Conservation (phyloP, 2,888 invertebrate genomes). For the Chironomus tentans region DNA sequence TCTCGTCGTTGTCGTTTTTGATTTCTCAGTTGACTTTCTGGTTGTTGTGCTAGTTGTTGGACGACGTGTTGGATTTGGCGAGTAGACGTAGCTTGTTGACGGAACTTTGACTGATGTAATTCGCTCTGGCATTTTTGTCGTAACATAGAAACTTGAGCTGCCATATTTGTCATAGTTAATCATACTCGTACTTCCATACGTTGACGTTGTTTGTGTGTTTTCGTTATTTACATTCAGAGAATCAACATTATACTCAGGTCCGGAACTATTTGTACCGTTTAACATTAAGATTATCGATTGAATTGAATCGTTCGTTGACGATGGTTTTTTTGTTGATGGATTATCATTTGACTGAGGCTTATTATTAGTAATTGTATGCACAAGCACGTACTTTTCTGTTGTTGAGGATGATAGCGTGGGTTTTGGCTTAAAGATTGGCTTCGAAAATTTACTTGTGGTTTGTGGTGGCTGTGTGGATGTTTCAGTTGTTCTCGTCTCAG, state of each 20-base stretch:
- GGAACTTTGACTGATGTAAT: slow-evolving; percentile 33
- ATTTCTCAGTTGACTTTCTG: slow-evolving; percentile 14
- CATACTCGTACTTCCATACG: slow-evolving; percentile 23
- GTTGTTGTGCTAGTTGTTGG: slow-evolving; percentile 30
- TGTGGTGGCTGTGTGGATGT: slow-evolving; percentile 29
- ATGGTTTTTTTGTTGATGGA: slow-evolving; percentile 31
- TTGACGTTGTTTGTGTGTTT: background rate
- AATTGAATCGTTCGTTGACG: slow-evolving; percentile 44
- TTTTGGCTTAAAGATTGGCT: slow-evolving; percentile 50
- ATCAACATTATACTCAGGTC: slow-evolving; percentile 37
- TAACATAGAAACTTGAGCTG: slow-evolving; percentile 30
- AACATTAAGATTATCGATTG: slow-evolving; percentile 57
- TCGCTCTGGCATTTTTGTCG: slow-evolving; percentile 35
- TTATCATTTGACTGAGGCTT: slow-evolving; percentile 36
- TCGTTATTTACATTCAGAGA: background rate
- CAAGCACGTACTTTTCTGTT: slow-evolving; percentile 45
- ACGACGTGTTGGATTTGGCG: slow-evolving; percentile 35
- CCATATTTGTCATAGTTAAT: slow-evolving; percentile 28
- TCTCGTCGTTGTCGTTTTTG: slow-evolving; percentile 7
- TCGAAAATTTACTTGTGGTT: slow-evolving; percentile 35
- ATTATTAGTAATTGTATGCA: slow-evolving; percentile 46
- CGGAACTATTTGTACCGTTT: slow-evolving; percentile 43
- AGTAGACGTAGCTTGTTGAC: slow-evolving; percentile 43
- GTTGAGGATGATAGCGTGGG: slow-evolving; percentile 38
- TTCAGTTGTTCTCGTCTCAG: background rate